Base-by-base conservation (phyloP, 2,797 vertebrate species). In the Setipinna tenuifilis region DNA sequence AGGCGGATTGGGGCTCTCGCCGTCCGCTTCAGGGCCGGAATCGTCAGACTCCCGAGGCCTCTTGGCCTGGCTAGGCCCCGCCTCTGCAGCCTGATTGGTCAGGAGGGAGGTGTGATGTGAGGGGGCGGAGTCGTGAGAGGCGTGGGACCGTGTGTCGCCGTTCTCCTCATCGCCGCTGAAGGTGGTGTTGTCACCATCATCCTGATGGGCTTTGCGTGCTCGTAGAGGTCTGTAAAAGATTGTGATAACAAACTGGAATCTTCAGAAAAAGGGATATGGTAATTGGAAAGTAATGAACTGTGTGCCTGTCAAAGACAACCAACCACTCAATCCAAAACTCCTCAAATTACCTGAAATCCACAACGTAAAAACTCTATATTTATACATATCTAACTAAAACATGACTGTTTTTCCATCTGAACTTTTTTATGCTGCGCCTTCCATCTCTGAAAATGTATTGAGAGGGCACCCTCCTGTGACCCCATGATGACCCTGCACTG, bases 131-230 rank as follows among this genome's bases (percentile, higher is more conserved):
- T 95, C 96, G 0, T 96, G 96, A n/a, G 96, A 97, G 86, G 94
- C 92, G 88, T 96, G 96, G 0, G 96, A 96, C 50, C 95, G 96
- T 0, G 95, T 90, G 85, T 97, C 96, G 0, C 95, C 96, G 78
- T 97, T 97, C 84, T 97, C 97, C 89, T 98, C 97, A 0, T 96
- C 97, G 0, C 97, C 97, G 4, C 97, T 98, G 94, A 97, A 96
- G 0, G 97, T 96, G 31, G 96, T 95, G 89, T 97, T 97, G 91
- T 98, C 97, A 0, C 97, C 96, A 50, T 97, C 96, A 50, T 97
- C 97, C 78, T 97, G 96, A 0, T 95, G 94, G 19, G 95, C 95
- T 89, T 96, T 96, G 88, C 97, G 95, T 41, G 96, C 96, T 0
- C 97, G 95, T 89, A 97, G 97, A 50, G 96, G 96, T 92, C 97